A percentile compares a stretch with the other conserved stretches of the same genome.
These are phyloP conservation scores for Amiota mariae DNA, from an alignment of 2,888 invertebrate species.

Conservation along the genomic window DNA sequence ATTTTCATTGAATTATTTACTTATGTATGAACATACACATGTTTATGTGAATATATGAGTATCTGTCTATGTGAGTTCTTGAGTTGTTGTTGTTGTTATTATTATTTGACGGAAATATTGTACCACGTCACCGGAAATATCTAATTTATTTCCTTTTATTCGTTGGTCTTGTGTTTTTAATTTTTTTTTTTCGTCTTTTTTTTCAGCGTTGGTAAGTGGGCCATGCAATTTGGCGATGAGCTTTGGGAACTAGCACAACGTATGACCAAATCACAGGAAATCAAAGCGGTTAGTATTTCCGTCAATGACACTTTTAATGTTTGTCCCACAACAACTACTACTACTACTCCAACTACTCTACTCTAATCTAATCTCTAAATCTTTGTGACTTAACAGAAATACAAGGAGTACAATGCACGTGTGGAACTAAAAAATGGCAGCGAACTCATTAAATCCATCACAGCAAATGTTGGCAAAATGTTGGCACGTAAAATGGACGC, in stretches of 20 bases:
- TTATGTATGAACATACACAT: not conserved
- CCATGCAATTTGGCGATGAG: conserved; percentile 84
- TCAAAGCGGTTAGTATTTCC: conserved; percentile 79
- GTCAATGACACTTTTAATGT: not conserved
- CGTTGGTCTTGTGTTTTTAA: not conserved
- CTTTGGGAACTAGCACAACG: conserved; percentile 84
- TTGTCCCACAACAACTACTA: not conserved
- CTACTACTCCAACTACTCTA: not conserved
- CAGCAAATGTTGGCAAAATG: conserved; percentile 88
- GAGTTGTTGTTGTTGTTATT: too few species aligned
- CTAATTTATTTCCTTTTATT: not conserved
- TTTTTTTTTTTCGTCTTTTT: not conserved
- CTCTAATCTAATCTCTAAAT: not conserved
- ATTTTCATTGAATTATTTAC: conserved; percentile 39
- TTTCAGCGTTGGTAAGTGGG: conserved; percentile 87
- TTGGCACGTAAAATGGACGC: conserved; percentile 91
- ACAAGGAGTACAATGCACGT: conserved; percentile 84
- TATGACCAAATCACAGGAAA: conserved; percentile 85
- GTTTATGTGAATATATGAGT: too few species aligned
- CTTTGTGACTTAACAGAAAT: conserved; percentile 77
- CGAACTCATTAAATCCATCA: conserved; percentile 84
- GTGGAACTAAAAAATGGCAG: conserved; percentile 87
- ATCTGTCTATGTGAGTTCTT: too few species aligned
- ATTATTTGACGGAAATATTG: not conserved
- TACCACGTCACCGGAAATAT: not conserved